Evolutionary conservation across 2,888 invertebrate genomes (phyloP).

Genomic region (Lampropteryx suffumata): DNA sequence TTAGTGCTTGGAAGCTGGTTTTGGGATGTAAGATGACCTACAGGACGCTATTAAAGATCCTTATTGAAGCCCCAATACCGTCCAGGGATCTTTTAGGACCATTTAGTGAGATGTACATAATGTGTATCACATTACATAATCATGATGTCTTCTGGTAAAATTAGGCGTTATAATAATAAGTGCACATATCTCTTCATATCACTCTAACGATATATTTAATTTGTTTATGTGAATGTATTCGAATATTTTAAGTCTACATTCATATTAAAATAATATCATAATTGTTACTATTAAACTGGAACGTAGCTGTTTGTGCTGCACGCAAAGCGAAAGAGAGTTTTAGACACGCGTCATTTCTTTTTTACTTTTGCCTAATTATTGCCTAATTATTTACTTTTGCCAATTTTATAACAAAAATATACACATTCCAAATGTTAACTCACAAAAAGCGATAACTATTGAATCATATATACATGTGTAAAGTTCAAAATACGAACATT

Average conservation of each 20-base stretch:
- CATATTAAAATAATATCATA: background rate
- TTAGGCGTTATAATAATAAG: background rate
- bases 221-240: background rate
- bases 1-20: conserved; percentile 53
- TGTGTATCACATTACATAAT: conserved; percentile 42
- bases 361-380: no score
- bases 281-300: no score
- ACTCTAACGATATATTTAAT: conserved; percentile 4
- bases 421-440: no score
- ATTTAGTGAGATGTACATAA: conserved; percentile 58
- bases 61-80: conserved; percentile 49
- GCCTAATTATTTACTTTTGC: no score
- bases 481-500: no score
- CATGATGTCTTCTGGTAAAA: conserved; percentile 17
- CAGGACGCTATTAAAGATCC: conserved; percentile 45
- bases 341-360: no score
- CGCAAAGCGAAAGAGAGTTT: background rate
- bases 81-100: conserved; percentile 68
- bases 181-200: conserved; percentile 24
- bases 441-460: no score
- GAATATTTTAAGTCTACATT: background rate
- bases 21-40: conserved; percentile 68
- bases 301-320: background rate
- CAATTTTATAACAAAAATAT: no score
- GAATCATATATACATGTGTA: no score